Evolutionary conservation across 2,113 vertebrate genomes (phyloP).

Genomic region (Rhinolophus sinicus): DNA sequence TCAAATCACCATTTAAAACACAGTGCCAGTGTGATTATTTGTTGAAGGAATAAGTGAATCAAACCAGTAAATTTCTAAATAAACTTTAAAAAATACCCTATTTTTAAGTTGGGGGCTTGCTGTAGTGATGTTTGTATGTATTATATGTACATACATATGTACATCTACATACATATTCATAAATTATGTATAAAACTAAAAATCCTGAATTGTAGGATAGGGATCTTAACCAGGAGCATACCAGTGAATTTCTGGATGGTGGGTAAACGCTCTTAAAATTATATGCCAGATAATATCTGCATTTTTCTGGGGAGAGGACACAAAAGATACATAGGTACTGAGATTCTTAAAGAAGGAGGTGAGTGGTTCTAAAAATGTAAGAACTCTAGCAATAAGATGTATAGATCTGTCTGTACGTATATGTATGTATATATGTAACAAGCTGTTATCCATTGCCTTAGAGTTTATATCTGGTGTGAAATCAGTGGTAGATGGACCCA

Average conservation of each 20-base stretch:
- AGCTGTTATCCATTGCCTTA: neutral
- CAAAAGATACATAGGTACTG: neutral
- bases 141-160: neutral
- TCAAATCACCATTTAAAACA: constrained; percentile 23
- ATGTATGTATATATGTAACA: neutral
- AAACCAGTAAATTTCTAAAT: neutral
- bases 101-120: constrained; percentile 21
- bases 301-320: constrained; percentile 8
- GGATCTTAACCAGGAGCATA: neutral
- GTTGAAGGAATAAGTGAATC: neutral
- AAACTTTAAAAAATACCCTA: neutral
- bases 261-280: constrained; percentile 13
- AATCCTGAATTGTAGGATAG: neutral
- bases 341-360: neutral
- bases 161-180: neutral
- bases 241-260: neutral
- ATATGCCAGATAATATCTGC: neutral
- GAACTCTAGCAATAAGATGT: neutral
- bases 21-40: neutral
- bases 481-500: neutral
- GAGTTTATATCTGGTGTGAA: neutral
- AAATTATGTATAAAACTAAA: constrained; percentile 15
- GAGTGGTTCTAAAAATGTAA: neutral
- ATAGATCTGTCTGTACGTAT: neutral
- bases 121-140: neutral